Evolutionary conservation across 2,113 vertebrate genomes (phyloP).

Genomic region (Laticauda laticaudata): DNA sequence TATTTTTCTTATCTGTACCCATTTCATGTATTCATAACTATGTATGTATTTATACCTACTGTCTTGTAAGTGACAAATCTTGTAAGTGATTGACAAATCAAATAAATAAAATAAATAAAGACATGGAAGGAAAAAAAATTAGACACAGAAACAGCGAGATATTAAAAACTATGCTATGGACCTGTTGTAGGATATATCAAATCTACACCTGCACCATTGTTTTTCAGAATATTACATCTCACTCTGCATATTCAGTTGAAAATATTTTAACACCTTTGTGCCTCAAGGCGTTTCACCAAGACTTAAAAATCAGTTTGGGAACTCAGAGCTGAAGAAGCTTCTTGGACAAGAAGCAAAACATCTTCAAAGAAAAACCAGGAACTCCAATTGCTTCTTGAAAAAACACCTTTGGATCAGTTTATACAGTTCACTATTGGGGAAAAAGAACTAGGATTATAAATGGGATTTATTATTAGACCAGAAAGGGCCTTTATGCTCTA

Average conservation of each 20-base stretch:
- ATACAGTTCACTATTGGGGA: background rate
- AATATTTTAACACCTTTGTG: background rate
- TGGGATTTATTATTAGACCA: background rate
- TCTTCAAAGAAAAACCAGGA: too few species aligned
- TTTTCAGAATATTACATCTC: background rate
- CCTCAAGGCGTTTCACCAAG: background rate
- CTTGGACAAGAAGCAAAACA: too few species aligned
- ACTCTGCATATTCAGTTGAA: background rate
- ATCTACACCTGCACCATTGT: background rate
- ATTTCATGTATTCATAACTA: too few species aligned
- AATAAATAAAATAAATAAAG: too few species aligned
- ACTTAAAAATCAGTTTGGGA: background rate
- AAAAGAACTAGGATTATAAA: background rate
- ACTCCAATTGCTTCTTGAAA: too few species aligned
- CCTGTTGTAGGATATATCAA: background rate
- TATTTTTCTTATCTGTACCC: too few species aligned
- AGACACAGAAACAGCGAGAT: background rate
- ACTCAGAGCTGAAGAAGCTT: background rate
- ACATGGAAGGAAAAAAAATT: background rate
- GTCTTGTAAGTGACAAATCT: too few species aligned
- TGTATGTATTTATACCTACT: too few species aligned
- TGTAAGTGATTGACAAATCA: too few species aligned
- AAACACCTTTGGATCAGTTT: background rate
- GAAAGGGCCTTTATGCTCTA: background rate
- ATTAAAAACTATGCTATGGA: background rate